Percentiles rank a stretch among this genome's conserved stretches.
Conservation (phyloP, 2,888 invertebrate genomes). For the Hybos culiciformis region DNA sequence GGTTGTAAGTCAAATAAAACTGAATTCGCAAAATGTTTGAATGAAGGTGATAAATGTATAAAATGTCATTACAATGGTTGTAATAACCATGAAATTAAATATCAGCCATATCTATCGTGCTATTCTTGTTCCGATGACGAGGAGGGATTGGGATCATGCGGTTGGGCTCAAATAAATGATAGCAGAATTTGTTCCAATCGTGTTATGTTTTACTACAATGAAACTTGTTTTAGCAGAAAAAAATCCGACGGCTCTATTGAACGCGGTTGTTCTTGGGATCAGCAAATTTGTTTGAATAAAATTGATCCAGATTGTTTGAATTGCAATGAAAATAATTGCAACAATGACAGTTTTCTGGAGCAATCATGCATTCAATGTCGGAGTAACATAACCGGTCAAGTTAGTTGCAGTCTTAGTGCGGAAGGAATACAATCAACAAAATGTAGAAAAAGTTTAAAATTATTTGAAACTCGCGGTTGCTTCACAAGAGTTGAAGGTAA, state of each 20-base stretch:
- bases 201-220: constrained; percentile 11
- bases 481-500: neutral
- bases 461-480: neutral
- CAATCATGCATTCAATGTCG: constrained; percentile 2
- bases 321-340: constrained; percentile 8
- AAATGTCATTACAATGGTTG: constrained; percentile 21
- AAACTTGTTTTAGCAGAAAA: constrained; percentile 12
- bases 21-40: constrained; percentile 20
- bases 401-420: neutral
- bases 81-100: constrained; percentile 15
- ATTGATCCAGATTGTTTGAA: neutral
- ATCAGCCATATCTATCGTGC: constrained; percentile 11
- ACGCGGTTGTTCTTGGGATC: constrained; percentile 17
- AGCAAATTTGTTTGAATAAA: neutral
- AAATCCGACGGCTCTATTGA: constrained; percentile 10
- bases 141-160: constrained; percentile 10
- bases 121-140: constrained; percentile 12
- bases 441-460: neutral
- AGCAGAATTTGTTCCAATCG: constrained; percentile 6
- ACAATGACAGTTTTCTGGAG: neutral
- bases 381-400: neutral
- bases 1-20: constrained; percentile 24
- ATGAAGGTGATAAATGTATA: constrained; percentile 17
- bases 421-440: neutral
- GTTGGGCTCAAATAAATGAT: constrained; percentile 6